phyloP scores from a whole-genome alignment of 1,140 invertebrate genomes.

The Cydia amplana region DNA sequence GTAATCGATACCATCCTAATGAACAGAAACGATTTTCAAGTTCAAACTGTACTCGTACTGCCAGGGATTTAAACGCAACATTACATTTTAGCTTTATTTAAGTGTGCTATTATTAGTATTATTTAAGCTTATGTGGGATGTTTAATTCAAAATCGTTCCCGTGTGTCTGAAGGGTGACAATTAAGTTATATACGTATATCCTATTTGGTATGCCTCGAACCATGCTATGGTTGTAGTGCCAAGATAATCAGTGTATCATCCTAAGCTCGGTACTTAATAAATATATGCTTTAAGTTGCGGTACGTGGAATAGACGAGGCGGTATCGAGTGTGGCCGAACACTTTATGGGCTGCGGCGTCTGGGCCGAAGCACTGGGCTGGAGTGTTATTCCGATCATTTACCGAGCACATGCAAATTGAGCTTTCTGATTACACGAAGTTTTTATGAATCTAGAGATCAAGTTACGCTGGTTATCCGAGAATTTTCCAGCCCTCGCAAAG shows the following conservation, averaged over 20 bases:
- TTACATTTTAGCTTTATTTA: too few species aligned
- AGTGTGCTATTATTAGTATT: too few species aligned
- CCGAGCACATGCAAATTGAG: background rate
- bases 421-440: background rate
- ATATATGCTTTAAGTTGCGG: conserved; percentile 6
- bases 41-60: too few species aligned
- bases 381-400: background rate
- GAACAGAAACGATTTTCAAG: too few species aligned
- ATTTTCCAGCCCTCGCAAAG: background rate
- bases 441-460: background rate
- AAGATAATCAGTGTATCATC: background rate
- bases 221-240: background rate
- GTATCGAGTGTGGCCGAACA: conserved; percentile 13
- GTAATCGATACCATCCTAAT: too few species aligned
- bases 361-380: background rate
- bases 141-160: too few species aligned
- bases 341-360: conserved; percentile 2
- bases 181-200: too few species aligned
- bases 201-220: too few species aligned
- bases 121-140: too few species aligned
- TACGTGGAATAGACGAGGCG: conserved; percentile 1
- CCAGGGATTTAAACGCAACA: too few species aligned
- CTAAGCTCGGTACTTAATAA: background rate
- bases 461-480: background rate
- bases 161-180: too few species aligned